phyloP scores from a whole-genome alignment of 2,797 vertebrate genomes.

The Coracias cyanogaster region DNA sequence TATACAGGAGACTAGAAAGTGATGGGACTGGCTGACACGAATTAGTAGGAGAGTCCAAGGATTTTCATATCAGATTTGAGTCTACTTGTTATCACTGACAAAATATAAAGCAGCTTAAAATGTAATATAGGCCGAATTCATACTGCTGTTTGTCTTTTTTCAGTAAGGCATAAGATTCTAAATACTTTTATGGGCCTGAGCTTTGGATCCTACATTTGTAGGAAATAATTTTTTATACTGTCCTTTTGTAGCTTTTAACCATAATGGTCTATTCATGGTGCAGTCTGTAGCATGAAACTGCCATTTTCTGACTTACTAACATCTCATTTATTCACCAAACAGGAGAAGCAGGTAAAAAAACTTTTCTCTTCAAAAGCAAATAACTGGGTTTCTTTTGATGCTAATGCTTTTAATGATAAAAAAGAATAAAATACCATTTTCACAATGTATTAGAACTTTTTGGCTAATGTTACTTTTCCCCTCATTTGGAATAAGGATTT shows the following conservation, averaged over 20 bases:
- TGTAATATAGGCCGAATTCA: neutral
- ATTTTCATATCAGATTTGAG: neutral
- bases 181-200: neutral
- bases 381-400: neutral
- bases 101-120: neutral
- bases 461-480: neutral
- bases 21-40: neutral
- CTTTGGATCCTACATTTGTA: neutral
- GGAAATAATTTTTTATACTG: neutral
- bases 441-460: neutral
- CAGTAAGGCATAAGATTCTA: neutral
- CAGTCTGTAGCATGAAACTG: neutral
- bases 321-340: neutral
- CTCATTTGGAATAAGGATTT: neutral
- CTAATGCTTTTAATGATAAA: neutral
- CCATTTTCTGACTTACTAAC: neutral
- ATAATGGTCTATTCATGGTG: neutral
- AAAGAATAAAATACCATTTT: neutral
- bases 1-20: neutral
- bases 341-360: neutral
- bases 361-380: neutral
- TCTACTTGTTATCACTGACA: neutral
- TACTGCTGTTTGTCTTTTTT: fast-evolving
- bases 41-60: neutral
- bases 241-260: neutral